Evolutionary conservation across 2,113 vertebrate genomes (phyloP), one percentile per base, ranked within the genome.

Genomic region (Thalassarche chlororhynchos): DNA sequence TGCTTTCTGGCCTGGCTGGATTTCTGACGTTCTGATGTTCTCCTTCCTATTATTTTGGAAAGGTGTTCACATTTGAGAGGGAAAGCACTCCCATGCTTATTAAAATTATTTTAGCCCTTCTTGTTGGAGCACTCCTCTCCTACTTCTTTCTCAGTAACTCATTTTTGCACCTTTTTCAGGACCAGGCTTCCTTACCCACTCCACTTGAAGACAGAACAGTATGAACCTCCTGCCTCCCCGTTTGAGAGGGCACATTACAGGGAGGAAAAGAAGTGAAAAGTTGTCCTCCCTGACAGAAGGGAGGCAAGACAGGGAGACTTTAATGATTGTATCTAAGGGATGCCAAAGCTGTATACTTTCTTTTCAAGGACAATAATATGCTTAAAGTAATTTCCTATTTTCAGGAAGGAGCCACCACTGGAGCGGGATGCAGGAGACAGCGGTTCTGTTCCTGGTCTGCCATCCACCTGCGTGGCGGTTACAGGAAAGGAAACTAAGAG

Each of bases 181-280:
- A 85, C 4, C 14, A 19, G 23, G 14, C 18, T 69, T 79, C 49
- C 40, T 85, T 88, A 88, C 13, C 24, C 17, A n/a, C 29, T 42
- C 44, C 75, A 61, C 32, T 6, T 75, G 31, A 78, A 93, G 38
- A 32, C 29, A 62, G 12, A 84, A 54, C 8, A 52, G 58, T 9
- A 65, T 0, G 3, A 91, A 84, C 17, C 36, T 85, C 38, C 47
- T 17, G 14, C 15, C 18, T 57, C n/a, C 2, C 1, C 1, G 1
- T 69, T 93, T 90, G 9, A 47, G 17, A 60, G 16, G 10, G 7
- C 8, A 8, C 36, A 28, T 72, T 83, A 83, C 23, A 80, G 16
- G 21, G 2, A 83, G 9, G 23, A 3, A 90, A 85, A 79, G n/a
- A 62, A 88, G 16, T 17, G 11, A 52, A 60, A 88, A 57, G 8